Evolutionary conservation across 2,797 vertebrate species (phyloP).

Genomic region (Nasua narica): DNA sequence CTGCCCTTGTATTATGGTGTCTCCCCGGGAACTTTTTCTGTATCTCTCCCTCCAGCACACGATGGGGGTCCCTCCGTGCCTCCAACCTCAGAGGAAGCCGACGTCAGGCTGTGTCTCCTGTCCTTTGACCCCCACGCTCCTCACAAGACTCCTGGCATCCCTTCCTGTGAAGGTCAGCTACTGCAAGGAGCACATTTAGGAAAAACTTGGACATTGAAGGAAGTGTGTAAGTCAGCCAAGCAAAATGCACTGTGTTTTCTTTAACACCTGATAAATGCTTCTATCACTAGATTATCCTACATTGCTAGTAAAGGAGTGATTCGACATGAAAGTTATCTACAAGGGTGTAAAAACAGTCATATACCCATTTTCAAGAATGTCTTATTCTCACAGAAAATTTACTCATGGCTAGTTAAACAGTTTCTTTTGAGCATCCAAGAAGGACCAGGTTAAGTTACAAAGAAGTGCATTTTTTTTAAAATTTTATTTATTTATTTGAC

Average conservation of each 20-base stretch:
- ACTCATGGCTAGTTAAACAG: background rate
- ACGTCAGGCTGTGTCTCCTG: fast-evolving
- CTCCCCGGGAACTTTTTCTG: background rate
- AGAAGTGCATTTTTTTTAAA: background rate
- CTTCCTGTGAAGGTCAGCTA: fast-evolving
- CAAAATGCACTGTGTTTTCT: fast-evolving
- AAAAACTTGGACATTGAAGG: background rate
- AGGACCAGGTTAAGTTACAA: background rate
- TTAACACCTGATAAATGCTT: fast-evolving
- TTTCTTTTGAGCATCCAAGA: background rate
- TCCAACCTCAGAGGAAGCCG: background rate
- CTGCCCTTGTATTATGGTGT: fast-evolving
- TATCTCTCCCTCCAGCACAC: fast-evolving
- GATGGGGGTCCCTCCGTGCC: background rate
- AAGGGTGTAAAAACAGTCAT: background rate
- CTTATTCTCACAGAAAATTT: background rate
- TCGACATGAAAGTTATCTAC: fast-evolving
- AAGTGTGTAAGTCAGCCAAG: fast-evolving
- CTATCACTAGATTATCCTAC: fast-evolving
- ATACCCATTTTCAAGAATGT: background rate
- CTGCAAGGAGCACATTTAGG: fast-evolving
- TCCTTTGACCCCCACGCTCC: fast-evolving
- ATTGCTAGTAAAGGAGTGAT: background rate
- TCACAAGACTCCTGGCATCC: background rate
- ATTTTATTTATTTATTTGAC: no score